Conservation (phyloP, 2,113 vertebrate species). For the Neodontobutis hainanensis region DNA sequence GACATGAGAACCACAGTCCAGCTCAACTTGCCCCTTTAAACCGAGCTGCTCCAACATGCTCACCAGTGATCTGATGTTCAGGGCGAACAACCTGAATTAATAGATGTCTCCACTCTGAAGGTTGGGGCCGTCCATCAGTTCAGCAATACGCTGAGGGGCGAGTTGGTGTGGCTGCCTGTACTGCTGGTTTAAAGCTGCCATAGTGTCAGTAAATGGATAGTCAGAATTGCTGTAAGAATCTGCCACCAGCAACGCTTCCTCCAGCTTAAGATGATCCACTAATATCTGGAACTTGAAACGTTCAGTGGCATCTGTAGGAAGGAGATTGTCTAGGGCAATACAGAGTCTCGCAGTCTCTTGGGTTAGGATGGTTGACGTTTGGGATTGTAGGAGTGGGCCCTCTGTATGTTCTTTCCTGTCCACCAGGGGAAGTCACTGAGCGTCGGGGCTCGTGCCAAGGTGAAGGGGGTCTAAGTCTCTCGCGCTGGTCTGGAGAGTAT, state of each 20-base stretch:
- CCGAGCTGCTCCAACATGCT: conserved; percentile 7
- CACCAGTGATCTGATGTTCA: not conserved
- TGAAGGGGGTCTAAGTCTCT: not conserved
- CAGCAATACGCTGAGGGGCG: not conserved
- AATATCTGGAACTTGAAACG: conserved; percentile 2
- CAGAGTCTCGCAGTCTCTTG: not conserved
- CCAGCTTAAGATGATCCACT: not conserved
- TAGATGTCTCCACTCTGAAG: not conserved
- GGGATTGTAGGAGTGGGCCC: not conserved
- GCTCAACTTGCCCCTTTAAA: not conserved
- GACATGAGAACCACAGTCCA: conserved; percentile 7
- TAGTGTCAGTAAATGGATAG: not conserved
- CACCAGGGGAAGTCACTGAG: not conserved
- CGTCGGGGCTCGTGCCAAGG: not conserved
- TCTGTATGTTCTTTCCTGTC: not conserved
- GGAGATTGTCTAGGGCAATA: not conserved
- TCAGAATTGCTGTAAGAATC: not conserved
- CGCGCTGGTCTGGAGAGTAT: no score
- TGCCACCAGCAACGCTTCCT: not conserved
- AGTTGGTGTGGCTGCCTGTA: not conserved
- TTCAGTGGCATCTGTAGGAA: not conserved
- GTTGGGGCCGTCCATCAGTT: conserved; percentile 5
- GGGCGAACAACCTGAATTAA: not conserved
- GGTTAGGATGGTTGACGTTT: not conserved
- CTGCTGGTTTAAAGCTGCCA: not conserved